Conservation (phyloP, 2,113 vertebrate genomes). For the Dolichallabes microphthalmus region DNA sequence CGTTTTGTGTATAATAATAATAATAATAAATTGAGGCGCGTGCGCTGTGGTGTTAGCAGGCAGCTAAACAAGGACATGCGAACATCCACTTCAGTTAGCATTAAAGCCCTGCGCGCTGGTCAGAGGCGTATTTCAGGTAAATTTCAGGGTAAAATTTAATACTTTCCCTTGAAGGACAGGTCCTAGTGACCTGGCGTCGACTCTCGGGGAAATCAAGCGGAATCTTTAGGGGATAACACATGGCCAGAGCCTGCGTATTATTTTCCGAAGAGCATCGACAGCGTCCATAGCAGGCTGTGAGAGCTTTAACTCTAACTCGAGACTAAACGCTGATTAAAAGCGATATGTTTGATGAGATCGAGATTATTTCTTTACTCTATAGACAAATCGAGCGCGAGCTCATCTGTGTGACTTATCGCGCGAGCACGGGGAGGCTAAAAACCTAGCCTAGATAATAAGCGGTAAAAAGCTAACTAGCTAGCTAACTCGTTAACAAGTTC, state of each 20-base stretch:
- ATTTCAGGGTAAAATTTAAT: not conserved
- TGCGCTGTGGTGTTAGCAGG: not conserved
- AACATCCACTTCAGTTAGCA: not conserved
- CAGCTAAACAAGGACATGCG: not conserved
- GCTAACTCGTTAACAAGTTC: not conserved
- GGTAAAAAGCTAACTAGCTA: not conserved
- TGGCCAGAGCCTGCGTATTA: not conserved
- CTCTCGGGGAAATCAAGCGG: no score
- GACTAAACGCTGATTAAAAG: not conserved
- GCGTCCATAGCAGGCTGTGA: not conserved
- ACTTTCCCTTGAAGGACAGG: not conserved
- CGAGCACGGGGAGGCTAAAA: not conserved
- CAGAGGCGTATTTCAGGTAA: not conserved
- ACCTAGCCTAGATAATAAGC: conserved; percentile 14
- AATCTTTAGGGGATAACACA: not conserved
- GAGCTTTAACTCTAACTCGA: not conserved
- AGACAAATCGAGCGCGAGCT: not conserved
- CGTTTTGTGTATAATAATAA: not conserved
- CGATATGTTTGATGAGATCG: not conserved
- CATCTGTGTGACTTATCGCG: not conserved
- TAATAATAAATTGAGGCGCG: not conserved
- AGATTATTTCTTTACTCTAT: not conserved
- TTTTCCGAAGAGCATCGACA: not conserved
- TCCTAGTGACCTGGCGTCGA: not conserved
- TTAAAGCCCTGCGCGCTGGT: no score